Conservation (phyloP, 2,888 invertebrate species). For the Kuschelorhynchus macadamiae region DNA sequence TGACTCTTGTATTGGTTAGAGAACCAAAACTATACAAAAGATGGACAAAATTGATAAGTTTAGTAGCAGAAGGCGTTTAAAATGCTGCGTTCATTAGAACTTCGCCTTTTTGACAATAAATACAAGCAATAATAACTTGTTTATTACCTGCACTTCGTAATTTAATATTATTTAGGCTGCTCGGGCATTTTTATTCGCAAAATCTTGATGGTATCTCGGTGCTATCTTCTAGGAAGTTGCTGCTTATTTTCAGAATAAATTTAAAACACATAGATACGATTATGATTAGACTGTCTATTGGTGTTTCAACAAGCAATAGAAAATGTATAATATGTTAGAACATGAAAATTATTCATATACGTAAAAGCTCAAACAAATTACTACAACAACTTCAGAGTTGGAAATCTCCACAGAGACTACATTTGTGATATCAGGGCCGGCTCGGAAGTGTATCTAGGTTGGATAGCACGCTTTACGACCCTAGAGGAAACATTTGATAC, state of each 20-base stretch:
- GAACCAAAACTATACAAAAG: constrained; percentile 28
- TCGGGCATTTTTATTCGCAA: constrained; percentile 6
- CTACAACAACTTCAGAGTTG: too few species aligned
- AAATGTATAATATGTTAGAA: too few species aligned
- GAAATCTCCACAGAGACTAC: too few species aligned
- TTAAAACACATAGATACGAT: background rate
- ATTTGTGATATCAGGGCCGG: too few species aligned
- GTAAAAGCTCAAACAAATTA: too few species aligned
- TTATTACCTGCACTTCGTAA: constrained; percentile 28
- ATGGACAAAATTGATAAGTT: constrained; percentile 40
- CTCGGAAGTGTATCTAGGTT: too few species aligned
- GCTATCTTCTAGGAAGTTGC: constrained; percentile 1
- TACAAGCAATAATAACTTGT: constrained; percentile 43
- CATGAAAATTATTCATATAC: too few species aligned
- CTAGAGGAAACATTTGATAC: too few species aligned
- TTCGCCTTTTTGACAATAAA: constrained; percentile 37
- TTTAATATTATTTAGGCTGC: constrained; percentile 34
- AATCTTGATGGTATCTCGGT: constrained; percentile 13
- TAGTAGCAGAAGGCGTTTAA: constrained; percentile 44
- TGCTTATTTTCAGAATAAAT: constrained; percentile 1
- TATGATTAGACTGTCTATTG: too few species aligned
- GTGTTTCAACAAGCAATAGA: too few species aligned
- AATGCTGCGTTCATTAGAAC: constrained; percentile 41
- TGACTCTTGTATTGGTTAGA: too few species aligned
- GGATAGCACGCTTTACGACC: too few species aligned